Percentiles rank a stretch among this genome's conserved stretches.
Conservation (phyloP, 2,888 invertebrate species). For the Dryomyza anilis region DNA sequence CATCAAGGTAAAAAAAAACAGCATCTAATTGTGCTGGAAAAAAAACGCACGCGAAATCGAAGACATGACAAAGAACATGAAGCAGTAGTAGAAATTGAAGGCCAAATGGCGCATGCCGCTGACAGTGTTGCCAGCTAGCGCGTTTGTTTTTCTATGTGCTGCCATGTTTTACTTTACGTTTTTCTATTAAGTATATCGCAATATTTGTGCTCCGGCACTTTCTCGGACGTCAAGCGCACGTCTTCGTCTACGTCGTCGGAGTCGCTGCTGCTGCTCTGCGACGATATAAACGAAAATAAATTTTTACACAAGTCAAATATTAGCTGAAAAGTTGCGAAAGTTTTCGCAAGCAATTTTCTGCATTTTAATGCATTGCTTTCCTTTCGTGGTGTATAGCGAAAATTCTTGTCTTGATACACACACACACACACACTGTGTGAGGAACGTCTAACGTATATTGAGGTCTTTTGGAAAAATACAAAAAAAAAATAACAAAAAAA, state of each 20-base stretch:
- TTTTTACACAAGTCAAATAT: constrained; percentile 53
- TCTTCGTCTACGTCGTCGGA: not conserved
- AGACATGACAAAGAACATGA: not conserved
- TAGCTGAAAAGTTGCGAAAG: constrained; percentile 57
- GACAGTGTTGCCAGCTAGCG: not conserved
- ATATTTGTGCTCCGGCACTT: not conserved
- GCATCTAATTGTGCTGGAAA: too few relatives aligned
- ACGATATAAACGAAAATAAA: constrained; percentile 27
- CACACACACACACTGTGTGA: too few relatives aligned
- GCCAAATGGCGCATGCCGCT: not conserved
- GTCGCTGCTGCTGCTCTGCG: not conserved
- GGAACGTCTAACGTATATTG: too few relatives aligned
- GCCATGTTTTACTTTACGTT: not conserved
- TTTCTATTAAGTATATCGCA: not conserved
- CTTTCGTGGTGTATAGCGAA: too few relatives aligned
- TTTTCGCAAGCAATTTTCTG: constrained; percentile 52
- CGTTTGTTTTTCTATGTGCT: constrained; percentile 6
- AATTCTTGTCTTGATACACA: too few relatives aligned
- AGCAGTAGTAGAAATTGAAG: not conserved
- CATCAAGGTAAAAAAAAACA: too few relatives aligned
- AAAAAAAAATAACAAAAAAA: too few relatives aligned
- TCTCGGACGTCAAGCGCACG: not conserved
- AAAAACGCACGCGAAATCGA: not conserved
- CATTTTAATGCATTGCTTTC: too few relatives aligned
- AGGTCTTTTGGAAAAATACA: too few relatives aligned